Base-by-base conservation (phyloP, 2,113 vertebrate species). In the Hassar affinis region DNA sequence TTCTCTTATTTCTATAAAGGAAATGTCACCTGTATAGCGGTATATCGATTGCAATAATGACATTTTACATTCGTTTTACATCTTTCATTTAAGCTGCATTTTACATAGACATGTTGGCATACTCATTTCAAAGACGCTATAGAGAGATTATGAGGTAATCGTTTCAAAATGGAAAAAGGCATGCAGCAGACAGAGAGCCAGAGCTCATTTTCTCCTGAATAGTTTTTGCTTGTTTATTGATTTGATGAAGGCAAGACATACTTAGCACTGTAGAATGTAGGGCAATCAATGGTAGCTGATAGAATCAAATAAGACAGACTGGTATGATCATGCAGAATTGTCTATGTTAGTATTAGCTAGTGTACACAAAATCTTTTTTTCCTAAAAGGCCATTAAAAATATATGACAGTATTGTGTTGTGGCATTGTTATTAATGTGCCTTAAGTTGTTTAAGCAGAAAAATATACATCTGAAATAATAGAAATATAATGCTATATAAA, bases 221-320 rank as follows among this genome's bases (percentile, higher is more conserved):
- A 51, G 51, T 68, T 68, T 22, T 75, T 74, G n/a, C 49, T 49
- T 82, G 69, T 82, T 62, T 82, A 72, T 82, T 82, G 71, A 72
- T 76, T 82, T 76, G 45, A 82, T 76, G 57, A 76, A 82, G 81
- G 45, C 45, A 75, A 76, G 71, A 51, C 56, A 75, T 59, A 76
- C 71, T 75, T 82, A 61, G 69, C 22, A 3, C 71, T 64, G 81
- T 22, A 66, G 30, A 83, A 83, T 64, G 4, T 54, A 61, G 81
- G 72, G 17, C 81, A 51, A 77, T 83, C 81, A 54, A 77, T 81
- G 51, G 35, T 72, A 57, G 66, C 14, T 57, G 66, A 27, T 57
- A 27, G 49, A 56, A 17, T 25, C 66, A 59, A 72, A 72, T 83
- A 66, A 52, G 27, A 61, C 66, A 35, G 59, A 33, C 14, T 61